Evolutionary conservation across 2,888 invertebrate genomes (phyloP).

Genomic region (Gastrophysa polygoni): DNA sequence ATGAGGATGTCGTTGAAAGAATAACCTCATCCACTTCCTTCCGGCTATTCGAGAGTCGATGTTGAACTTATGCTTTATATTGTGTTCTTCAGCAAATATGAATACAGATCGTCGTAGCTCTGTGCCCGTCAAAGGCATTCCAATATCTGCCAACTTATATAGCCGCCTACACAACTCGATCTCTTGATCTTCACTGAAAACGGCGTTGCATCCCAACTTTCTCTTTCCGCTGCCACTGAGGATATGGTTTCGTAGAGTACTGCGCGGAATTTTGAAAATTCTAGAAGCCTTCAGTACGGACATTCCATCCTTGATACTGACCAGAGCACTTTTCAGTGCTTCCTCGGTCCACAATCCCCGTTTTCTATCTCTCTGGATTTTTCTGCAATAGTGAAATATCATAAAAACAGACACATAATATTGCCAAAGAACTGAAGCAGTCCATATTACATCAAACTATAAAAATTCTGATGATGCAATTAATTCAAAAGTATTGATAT

Average conservation of each 20-base stretch:
- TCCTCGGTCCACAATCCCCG: neutral
- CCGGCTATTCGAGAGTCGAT: neutral
- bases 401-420: neutral
- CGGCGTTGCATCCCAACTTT: neutral
- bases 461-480: too few relatives aligned
- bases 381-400: neutral
- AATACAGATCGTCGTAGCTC: neutral
- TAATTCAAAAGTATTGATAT: too few relatives aligned
- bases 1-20: neutral
- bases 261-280: neutral
- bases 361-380: neutral
- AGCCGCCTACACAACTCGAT: neutral
- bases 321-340: neutral
- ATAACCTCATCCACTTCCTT: neutral
- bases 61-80: neutral
- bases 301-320: neutral
- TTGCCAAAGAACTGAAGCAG: neutral
- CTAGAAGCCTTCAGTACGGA: neutral
- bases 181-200: neutral
- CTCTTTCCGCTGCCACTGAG: neutral
- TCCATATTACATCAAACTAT: too few relatives aligned
- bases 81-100: neutral
- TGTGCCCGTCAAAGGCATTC: neutral
- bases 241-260: neutral
- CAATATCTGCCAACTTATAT: neutral